Conservation (phyloP, 2,797 vertebrate species). For the Periparus ater region DNA sequence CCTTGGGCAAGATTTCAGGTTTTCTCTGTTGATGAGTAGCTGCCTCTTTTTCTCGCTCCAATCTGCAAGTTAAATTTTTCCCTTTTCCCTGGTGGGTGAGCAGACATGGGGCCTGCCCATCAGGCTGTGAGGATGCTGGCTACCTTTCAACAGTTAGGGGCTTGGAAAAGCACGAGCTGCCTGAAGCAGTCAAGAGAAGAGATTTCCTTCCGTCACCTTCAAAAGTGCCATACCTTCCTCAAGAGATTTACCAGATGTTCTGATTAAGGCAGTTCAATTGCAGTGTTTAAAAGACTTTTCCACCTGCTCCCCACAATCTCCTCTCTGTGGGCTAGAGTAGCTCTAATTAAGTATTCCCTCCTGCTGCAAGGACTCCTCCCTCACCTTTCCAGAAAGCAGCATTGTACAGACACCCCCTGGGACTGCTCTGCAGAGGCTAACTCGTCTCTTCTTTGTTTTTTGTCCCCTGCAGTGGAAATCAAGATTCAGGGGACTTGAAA, state of each 20-base stretch:
- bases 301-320: slow-evolving; percentile 3
- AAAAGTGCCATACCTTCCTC: slow-evolving; percentile 10
- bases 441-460: neutral
- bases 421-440: neutral
- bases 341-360: slow-evolving; percentile 54
- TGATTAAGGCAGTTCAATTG: slow-evolving; percentile 56
- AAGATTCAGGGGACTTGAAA: neutral
- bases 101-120: rapidly evolving
- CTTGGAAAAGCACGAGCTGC: neutral
- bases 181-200: neutral
- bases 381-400: slow-evolving; percentile 21
- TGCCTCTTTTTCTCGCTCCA: neutral
- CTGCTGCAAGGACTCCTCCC: slow-evolving; percentile 34
- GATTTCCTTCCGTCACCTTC: slow-evolving; percentile 20
- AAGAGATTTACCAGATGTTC: slow-evolving; percentile 62
- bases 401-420: neutral
- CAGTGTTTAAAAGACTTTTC: slow-evolving; percentile 42
- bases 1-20: neutral
- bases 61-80: neutral
- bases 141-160: neutral
- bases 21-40: neutral
- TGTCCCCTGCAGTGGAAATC: neutral
- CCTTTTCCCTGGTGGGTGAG: rapidly evolving
- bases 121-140: rapidly evolving
- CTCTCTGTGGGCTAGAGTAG: neutral